Evolutionary conservation across 2,797 vertebrate species (phyloP).

Genomic region (Muscicapa comitata): DNA sequence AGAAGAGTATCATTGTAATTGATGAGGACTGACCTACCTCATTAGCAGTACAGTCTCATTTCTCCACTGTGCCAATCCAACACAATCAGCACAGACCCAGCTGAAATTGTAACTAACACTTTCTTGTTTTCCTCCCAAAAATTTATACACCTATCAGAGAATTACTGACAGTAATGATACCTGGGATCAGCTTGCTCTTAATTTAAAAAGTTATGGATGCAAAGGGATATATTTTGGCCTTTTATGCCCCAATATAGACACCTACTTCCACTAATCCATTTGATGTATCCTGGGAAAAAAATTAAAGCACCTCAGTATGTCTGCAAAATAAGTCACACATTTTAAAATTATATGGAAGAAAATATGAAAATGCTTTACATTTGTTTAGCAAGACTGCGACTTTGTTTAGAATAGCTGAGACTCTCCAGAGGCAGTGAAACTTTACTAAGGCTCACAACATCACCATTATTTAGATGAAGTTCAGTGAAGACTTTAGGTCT

Average conservation of each 20-base stretch:
- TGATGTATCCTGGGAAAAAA: background rate
- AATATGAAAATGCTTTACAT: background rate
- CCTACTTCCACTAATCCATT: background rate
- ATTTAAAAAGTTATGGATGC: background rate
- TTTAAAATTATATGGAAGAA: background rate
- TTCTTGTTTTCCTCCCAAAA: background rate
- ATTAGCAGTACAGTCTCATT: background rate
- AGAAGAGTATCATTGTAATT: background rate
- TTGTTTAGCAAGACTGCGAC: background rate
- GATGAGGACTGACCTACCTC: background rate
- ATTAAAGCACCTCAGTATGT: background rate
- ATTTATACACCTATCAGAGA: background rate
- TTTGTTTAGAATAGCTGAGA: background rate
- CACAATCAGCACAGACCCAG: background rate
- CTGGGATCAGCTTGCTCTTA: background rate
- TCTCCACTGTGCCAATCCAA: background rate
- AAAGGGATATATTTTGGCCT: background rate
- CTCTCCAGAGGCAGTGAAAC: background rate
- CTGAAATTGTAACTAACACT: background rate
- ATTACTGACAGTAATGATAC: background rate
- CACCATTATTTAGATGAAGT: background rate
- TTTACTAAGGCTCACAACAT: background rate
- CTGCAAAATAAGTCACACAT: background rate
- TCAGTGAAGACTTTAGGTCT: background rate
- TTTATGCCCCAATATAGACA: background rate